A percentile compares a stretch with the other conserved stretches of the same genome.
Conservation (phyloP, 2,113 vertebrate genomes). For the Anhinga anhinga region DNA sequence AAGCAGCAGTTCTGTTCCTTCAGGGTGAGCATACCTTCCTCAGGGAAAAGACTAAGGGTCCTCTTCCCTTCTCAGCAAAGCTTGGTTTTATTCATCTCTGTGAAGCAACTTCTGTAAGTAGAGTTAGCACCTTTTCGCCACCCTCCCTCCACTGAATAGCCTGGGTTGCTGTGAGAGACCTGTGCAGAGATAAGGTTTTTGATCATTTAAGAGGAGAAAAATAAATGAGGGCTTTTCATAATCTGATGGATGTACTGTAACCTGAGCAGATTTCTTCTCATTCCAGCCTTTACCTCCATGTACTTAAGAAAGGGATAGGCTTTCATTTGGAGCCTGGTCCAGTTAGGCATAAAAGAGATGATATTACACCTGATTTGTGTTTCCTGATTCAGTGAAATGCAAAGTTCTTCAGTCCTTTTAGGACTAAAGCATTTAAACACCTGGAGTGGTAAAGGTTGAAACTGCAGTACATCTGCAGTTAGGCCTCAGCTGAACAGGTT, state of each 20-base stretch:
- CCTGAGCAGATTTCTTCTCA: neutral
- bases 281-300: neutral
- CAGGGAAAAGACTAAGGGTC: neutral
- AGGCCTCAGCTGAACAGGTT: rapidly evolving
- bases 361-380: neutral
- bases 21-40: neutral
- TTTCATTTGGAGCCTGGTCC: neutral
- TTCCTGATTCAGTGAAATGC: neutral
- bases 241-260: neutral
- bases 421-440: neutral
- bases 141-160: neutral
- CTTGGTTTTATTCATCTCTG: neutral
- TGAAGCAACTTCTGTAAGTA: neutral
- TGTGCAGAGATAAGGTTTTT: neutral
- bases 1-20: neutral
- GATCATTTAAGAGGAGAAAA: neutral
- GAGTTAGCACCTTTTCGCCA: neutral
- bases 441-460: neutral
- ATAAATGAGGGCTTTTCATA: neutral
- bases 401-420: neutral
- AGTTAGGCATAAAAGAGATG: neutral
- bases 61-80: neutral
- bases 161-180: neutral
- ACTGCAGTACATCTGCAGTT: neutral
- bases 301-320: neutral